Percentiles rank a stretch among this genome's conserved stretches.
phyloP scores from a whole-genome alignment of 2,797 vertebrate genomes.

The Distichodus sexfasciatus region DNA sequence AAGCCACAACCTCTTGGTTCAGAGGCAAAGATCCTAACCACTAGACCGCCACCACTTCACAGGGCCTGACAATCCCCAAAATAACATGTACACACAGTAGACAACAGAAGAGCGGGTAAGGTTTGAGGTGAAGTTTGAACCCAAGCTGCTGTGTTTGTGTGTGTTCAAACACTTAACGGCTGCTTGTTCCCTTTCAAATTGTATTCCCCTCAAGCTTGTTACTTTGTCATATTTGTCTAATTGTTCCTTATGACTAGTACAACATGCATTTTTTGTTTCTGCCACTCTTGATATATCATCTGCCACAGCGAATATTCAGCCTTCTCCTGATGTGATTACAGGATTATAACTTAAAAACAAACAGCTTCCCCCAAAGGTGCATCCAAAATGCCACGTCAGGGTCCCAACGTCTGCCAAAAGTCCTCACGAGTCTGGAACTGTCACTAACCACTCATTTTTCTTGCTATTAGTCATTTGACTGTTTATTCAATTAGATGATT shows the following conservation, averaged over 20 bases:
- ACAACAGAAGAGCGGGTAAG: too few species aligned
- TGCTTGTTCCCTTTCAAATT: conserved; percentile 13
- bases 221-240: conserved; percentile 28
- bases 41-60: too few species aligned
- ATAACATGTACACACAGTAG: too few species aligned
- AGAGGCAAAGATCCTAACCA: too few species aligned
- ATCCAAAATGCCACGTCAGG: conserved; percentile 8
- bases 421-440: background rate
- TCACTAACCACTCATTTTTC: too few species aligned
- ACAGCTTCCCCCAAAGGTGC: conserved; percentile 16
- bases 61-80: too few species aligned
- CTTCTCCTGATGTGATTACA: conserved; percentile 26
- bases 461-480: too few species aligned
- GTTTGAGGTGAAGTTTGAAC: background rate
- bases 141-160: background rate
- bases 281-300: conserved; percentile 30
- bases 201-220: background rate
- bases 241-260: conserved; percentile 40
- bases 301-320: conserved; percentile 23
- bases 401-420: background rate
- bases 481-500: too few species aligned
- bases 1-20: too few species aligned
- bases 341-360: conserved; percentile 6
- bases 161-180: background rate
- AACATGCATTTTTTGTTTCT: conserved; percentile 19